Evolutionary conservation across 2,888 invertebrate species (phyloP), one percentile per base, ranked within the genome.

Genomic region (Chrysolina oricalcia): DNA sequence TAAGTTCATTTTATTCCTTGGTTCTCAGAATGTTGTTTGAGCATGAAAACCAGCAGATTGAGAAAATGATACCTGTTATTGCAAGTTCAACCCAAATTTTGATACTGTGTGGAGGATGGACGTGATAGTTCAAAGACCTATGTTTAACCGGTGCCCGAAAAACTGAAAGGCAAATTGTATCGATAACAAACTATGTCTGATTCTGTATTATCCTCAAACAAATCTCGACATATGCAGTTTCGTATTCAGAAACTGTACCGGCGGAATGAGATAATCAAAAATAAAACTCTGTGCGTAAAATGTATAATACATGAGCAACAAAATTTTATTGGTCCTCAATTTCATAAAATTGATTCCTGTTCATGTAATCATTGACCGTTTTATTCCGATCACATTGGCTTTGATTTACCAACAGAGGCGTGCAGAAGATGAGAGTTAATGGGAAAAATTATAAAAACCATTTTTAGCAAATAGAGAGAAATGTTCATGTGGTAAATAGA

Each of bases 361-460:
- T 56, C 56, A 13, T 56, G 56, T 56, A 56, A 21, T 56, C 56
- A 56, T 56, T 56, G 23, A 15, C 56, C 56, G 19, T 21, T 21
- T 56, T 56, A 56, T 56, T 56, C 56, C 23, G 56, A 23, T 21
- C 56, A 56, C 56, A 23, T 21, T 56, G 23, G 11, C 13, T 23
- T 56, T 3, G 13, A 56, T 56, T 56, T 23, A 3, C 23, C 23
- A 56, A 4, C 56, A 56, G 23, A 15, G 23, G 13, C 23, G 56
- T 56, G 19, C 23, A 9, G 2, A 48, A 9, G 3, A 48, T 9
- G 17, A 17, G 17, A 48, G n/a, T 17, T 6, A 17, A 3, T 9
- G 3, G 15, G 15, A 46, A 48, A n/a, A n/a, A 48, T 48, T 9
- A 48, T 10, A 17, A 48, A 17, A 17, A 48, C n/a, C 17, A 48